Base-by-base conservation (phyloP, 2,113 vertebrate genomes). In the Takifugu flavidus region DNA sequence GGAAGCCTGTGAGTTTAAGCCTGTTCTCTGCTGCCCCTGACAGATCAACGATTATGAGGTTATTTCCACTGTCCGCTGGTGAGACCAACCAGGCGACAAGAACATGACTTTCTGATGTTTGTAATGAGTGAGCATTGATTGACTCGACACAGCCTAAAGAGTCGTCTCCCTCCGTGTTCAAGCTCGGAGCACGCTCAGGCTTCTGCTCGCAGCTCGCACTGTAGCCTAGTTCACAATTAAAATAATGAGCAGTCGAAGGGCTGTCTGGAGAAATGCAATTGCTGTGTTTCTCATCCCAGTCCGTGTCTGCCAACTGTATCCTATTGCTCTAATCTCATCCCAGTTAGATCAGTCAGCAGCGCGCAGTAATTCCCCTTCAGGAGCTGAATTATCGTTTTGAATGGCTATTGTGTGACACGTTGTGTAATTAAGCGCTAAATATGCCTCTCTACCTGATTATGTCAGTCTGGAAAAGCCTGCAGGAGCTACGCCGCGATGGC, bases 41-140 rank as follows among this genome's bases (percentile, higher is more conserved):
- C 90, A 90, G 90, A 86, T 74, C 71, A 43, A 83, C 84, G 86
- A 92, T 92, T 89, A 91, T 88, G 86, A 90, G 90, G 88, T 88
- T 84, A 89, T 91, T 90, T 89, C 85, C 88, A 85, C 85, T 82
- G 84, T 86, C 80, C 82, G 82, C 79, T 89, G 79, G 85, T 85
- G 88, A 88, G 90, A 86, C 85, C 87, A 90, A 90, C 87, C 88
- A 88, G 82, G 78, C 83, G 89, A 90, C 87, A 89, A 81, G 82
- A 90, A 90, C 89, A 91, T 84, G 89, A 90, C 87, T 90, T 89
- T 86, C 83, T 88, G 88, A 91, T 89, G 87, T 84, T 91, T 90
- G 86, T 92, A 92, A 92, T 91, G 89, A 91, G 88, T 87, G 84
- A 88, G 82, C 89, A 90, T 83, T 91, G 91, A 91, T 90, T 89